Conservation (phyloP, 2,888 invertebrate genomes). For the Lamellibrachia columna region DNA sequence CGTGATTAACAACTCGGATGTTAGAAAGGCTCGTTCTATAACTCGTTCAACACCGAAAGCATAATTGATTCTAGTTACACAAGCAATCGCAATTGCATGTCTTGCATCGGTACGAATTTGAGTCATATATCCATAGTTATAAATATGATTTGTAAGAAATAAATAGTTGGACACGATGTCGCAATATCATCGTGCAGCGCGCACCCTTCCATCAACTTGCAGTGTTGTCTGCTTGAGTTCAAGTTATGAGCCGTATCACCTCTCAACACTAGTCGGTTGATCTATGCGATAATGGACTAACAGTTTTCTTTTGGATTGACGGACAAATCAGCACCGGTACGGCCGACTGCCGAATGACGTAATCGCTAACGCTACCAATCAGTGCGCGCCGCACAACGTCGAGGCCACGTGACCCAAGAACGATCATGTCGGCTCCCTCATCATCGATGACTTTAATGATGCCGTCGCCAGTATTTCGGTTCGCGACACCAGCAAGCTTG, state of each 20-base stretch:
- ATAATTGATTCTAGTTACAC: too few relatives aligned
- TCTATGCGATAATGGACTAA: neutral
- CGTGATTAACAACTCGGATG: too few relatives aligned
- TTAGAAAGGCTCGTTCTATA: too few relatives aligned
- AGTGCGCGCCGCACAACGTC: constrained; percentile 8
- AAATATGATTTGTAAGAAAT: neutral
- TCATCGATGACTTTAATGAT: constrained; percentile 17
- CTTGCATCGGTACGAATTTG: neutral
- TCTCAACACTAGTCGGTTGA: neutral
- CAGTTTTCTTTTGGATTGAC: neutral
- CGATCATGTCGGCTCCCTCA: constrained; percentile 20
- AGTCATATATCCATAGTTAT: neutral
- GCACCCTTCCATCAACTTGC: neutral
- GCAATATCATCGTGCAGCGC: neutral
- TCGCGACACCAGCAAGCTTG: neutral
- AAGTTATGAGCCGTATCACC: neutral
- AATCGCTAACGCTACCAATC: constrained; percentile 25
- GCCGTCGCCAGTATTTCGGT: neutral
- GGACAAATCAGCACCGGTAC: constrained; percentile 13
- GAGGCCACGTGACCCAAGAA: neutral
- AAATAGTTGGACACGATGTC: neutral
- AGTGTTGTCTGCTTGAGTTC: neutral
- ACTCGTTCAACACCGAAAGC: too few relatives aligned
- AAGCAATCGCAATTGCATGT: too few relatives aligned
- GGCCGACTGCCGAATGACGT: constrained; percentile 19